These are phyloP conservation scores for Eospalax fontanierii DNA, from an alignment of 2,797 vertebrate genomes.

Conservation along the genomic window DNA sequence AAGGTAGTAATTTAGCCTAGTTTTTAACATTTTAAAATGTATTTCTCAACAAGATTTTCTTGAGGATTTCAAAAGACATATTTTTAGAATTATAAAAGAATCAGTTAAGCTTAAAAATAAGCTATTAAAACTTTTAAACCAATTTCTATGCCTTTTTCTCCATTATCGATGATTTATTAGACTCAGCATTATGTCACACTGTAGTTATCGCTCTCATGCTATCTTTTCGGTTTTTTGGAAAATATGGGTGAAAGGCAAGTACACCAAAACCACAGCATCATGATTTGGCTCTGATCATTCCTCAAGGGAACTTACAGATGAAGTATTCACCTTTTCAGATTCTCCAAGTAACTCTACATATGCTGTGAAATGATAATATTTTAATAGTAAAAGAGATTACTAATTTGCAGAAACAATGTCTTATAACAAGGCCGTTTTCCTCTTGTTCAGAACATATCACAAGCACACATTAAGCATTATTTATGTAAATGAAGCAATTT, in stretches of 20 bases:
- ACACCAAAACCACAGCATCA: fast-evolving
- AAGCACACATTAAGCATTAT: background rate
- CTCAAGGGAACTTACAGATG: background rate
- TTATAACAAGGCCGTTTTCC: background rate
- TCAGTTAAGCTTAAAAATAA: conserved; percentile 22
- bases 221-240: background rate
- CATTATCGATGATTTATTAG: background rate
- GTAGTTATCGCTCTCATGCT: background rate
- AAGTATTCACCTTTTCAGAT: background rate
- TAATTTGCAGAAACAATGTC: background rate
- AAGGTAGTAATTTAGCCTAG: conserved; percentile 61
- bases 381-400: background rate
- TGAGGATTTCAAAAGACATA: conserved; percentile 55
- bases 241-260: background rate
- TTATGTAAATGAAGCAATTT: background rate
- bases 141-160: background rate
- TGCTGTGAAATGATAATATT: background rate
- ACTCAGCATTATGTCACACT: background rate
- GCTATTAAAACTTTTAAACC: conserved; percentile 1
- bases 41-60: conserved; percentile 52
- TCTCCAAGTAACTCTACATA: background rate
- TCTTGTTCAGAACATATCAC: background rate
- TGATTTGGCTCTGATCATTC: background rate
- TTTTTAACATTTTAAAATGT: conserved; percentile 65
- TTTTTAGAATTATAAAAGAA: conserved; percentile 63